Conservation (phyloP, 92 coral and sea anemone species). For the Epizoanthus stellaris region DNA sequence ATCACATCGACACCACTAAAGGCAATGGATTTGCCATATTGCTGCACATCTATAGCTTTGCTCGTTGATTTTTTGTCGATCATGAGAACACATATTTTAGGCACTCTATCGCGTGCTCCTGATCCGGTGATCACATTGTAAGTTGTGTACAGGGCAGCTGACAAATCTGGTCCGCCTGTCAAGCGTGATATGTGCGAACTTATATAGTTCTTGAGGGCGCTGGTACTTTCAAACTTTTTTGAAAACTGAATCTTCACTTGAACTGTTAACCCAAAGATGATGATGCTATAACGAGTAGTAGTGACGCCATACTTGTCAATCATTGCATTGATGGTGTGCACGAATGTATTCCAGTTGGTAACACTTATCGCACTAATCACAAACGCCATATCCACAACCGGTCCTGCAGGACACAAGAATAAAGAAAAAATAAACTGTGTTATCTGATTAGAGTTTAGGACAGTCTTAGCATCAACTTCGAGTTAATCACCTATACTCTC, state of each 20-base stretch:
- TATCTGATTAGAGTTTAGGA: no score
- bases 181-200: slow-evolving; percentile 7
- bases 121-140: not conserved
- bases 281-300: slow-evolving; percentile 4
- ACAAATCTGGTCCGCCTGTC: slow-evolving; percentile 14
- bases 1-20: slow-evolving; percentile 21
- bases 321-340: not conserved
- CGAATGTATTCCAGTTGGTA: slow-evolving; percentile 7
- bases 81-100: slow-evolving; percentile 6
- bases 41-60: not conserved
- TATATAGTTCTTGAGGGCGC: slow-evolving; percentile 1
- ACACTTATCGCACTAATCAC: not conserved
- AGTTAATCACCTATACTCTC: no score
- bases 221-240: not conserved
- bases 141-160: not conserved
- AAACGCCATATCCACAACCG: slow-evolving; percentile 3
- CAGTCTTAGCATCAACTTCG: no score
- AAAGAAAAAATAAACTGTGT: no score
- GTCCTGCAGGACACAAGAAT: not conserved
- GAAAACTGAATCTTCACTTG: slow-evolving; percentile 1
- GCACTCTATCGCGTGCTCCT: slow-evolving; percentile 1
- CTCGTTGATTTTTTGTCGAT: slow-evolving; percentile 24
- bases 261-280: slow-evolving; percentile 7
- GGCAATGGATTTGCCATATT: slow-evolving; percentile 1
- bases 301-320: slow-evolving; percentile 10